Base-by-base conservation (phyloP, 1,140 invertebrate species). In the Zaprionus davidi region DNA sequence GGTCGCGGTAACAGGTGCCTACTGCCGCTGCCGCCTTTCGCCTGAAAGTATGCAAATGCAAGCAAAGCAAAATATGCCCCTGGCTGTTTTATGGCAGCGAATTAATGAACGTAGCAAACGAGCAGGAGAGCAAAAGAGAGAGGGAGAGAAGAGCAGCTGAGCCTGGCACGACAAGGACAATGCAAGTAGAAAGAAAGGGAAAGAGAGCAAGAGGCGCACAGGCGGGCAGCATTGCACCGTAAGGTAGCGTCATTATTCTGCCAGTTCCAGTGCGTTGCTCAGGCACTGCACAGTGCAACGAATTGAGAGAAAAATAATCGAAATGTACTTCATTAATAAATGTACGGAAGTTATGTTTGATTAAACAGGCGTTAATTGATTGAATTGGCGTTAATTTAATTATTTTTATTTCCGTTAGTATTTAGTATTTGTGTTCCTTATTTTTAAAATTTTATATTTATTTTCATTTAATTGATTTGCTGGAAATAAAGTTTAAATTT, bases 101-200 rank as follows among this genome's bases (percentile, higher is more conserved):
- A 90, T 90, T 90, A 90, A 90, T 90, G 85, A 90, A 90, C 85
- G 85, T 70, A 79, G 79, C 79, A 82, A 87, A 87, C 77, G 77
- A 86, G 71, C 74, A 69, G 57, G 44, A 56, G 34, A 71, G 41
- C 76, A 49, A 12, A 11, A 36, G 24, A 56, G 57, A 51, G 46
- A 13, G 46, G 2, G 11, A 51, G 20, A 51, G 46, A 46, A 49
- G 46, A 49, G 46, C 20, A 11, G n/a, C 20, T 3, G 46, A 51
- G 46, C 46, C 17, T 49, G 46, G n/a, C 26, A 49, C 34, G 17
- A 56, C 66, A 34, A 59, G 60, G 67, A 78, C 63, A 53, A 69
- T 69, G 72, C 56, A 36, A 36, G 46, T 20, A 51, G 46, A 5
- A 24, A 7, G 46, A 24, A 7, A 13, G 46, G 9, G 20, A 6